Evolutionary conservation across 2,113 vertebrate genomes (phyloP), one percentile per base, ranked within the genome.

Genomic region (Thermophis baileyi): DNA sequence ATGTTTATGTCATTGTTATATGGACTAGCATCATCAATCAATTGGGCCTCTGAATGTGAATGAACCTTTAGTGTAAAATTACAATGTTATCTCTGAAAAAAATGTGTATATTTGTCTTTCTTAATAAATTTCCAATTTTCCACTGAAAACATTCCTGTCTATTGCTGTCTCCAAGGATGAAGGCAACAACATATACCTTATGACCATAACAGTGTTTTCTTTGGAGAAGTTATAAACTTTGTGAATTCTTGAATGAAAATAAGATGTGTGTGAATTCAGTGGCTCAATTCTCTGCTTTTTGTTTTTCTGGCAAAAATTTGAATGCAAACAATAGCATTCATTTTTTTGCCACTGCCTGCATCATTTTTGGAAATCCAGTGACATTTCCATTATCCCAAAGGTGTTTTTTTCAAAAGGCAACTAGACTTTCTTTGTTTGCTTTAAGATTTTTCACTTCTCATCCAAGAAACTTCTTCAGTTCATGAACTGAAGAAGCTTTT

Each of bases 281-380:
- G 6, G 46, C 81, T 93, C 54, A 87, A 40, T 91, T 94, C 46
- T 54, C 90, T 57, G 89, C 1, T 4, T 89, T 49, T 55, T 30
- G 0, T 47, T 95, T 50, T 30, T 89, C 90, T 54, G 91, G 55
- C 16, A 95, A 53, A 35, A 46, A 90, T 92, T 44, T 90, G 40
- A 63, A 88, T 90, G 89, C 51, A 35, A 89, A 85, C 44, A 96
- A 90, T 25, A 95, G 92, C 25, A 90, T 92, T 97, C 16, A 96
- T 49, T 94, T 69, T 93, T 93, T 87, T 49, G 87, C 88, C 1
- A 27, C 85, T 92, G 24, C 74, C 90, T 89, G 57, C 57, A 60
- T 60, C 8, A 60, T 60, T 60, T 60, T 60, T 9, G 57, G 57
- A 7, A 10, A 10, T 60, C 25, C 25, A 60, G 0, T 60, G 57